Base-by-base conservation (phyloP, 2,888 invertebrate genomes). In the Malachius bipustulatus region DNA sequence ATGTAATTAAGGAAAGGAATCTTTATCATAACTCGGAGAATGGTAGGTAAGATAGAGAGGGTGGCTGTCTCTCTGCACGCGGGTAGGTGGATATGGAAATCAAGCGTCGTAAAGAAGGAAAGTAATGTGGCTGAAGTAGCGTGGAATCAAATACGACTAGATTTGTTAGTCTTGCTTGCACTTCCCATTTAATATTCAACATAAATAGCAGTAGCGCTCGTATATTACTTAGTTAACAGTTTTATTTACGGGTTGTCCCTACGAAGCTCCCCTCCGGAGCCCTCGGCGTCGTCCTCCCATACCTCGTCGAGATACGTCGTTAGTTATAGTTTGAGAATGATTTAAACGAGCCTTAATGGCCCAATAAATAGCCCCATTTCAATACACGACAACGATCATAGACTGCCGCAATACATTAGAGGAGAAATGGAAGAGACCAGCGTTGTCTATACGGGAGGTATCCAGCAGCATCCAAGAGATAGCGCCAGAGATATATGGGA, bases 321-420 rank as follows among this genome's bases (percentile, higher is more conserved):
- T 66, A 67, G 66, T 67, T 67, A 66, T 61, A 64, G 67, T 65
- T 63, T 60, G 51, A 58, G 60, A 60, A 69, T 69, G 69, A 69
- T 69, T 70, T 69, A 69, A 67, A 63, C 64, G 59, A 62, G 62
- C 65, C 68, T 67, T 70, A 69, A 69, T 70, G 68, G 69, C 66
- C 65, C 68, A 66, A 69, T 69, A 69, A 69, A 69, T 69, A 69
- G 65, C 62, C 59, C 64, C 63, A 67, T 68, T 68, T 69, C 69
- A 67, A 69, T 69, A 66, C 60, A 54, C 56, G 56, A 59, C 59
- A 59, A 57, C 60, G 60, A 61, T 61, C 61, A 58, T 56, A 56
- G 56, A 55, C 54, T 55, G 49, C 54, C 52, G 55, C 56, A 55
- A 57, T 57, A 55, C 56, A 56, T 57, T 57, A 57, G 54, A 52